Evolutionary conservation across 2,888 invertebrate genomes (phyloP), one percentile per base, ranked within the genome.

Genomic region (Amiota minor): DNA sequence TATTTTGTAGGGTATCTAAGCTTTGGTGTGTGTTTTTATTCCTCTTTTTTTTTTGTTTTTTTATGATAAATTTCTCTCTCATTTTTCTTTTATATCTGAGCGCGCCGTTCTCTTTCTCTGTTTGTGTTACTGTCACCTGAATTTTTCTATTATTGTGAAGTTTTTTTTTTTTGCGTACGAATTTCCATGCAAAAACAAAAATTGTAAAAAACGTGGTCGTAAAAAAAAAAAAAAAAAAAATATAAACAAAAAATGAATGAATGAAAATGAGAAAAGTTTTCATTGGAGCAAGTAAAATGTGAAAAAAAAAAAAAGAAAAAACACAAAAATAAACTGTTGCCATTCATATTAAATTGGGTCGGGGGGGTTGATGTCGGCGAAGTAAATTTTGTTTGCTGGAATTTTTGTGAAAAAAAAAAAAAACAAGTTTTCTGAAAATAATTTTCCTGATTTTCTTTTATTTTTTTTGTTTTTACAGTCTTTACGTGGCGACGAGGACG

Each of bases 401-500:
- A 53, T 53, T 53, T 45, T 6, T 9, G n/a, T 18, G n/a, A 16
- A 9, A 65, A n/a, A 65, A 35, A 18, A 65, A 35, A 2, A 65
- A 65, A 65, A 35, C 11, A 12, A 65, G 14, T 46, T 65, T 35
- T 53, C 6, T 55, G 12, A 62, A 0, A 10, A 46, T 1, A 64
- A 14, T 16, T 10, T 11, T 18, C 59, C 14, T 20, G 0, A 49
- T 18, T 16, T 4, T 62, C 16, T 56, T 14, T 12, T 50, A 16
- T 61, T 59, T 49, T 62, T 46, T 18, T 9, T 49, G 59, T 72
- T 49, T 64, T 70, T 82, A 68, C 78, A 89, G 89, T 83, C 81
- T 80, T 87, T 81, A 77, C 86, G 78, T 68, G 76, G 76, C 0
- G 83, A 80, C 74, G 91, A 92, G 77, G 87, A 89, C 74, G 91